These are phyloP conservation scores for Cynaeus angustus DNA, from an alignment of 2,888 invertebrate genomes.

Conservation along the genomic window DNA sequence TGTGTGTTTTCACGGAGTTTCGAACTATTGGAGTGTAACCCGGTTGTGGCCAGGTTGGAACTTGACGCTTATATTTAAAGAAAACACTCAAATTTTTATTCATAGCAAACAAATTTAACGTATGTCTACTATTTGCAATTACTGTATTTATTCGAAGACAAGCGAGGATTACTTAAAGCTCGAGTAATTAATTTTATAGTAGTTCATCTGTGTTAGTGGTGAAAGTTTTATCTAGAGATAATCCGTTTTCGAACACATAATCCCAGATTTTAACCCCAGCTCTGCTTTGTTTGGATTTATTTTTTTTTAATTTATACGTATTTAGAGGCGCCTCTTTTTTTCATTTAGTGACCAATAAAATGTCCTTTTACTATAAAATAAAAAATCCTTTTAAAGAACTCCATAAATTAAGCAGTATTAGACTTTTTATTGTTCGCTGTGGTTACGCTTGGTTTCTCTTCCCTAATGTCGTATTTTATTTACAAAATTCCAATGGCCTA, in stretches of 20 bases:
- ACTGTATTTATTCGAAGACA: background rate
- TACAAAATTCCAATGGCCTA: too few species aligned
- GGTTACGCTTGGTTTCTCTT: background rate
- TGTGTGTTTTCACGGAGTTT: constrained; percentile 6
- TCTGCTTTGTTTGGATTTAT: background rate
- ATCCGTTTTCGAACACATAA: constrained; percentile 7
- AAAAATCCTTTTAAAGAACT: background rate
- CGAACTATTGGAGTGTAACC: constrained; percentile 7
- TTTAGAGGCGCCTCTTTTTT: background rate
- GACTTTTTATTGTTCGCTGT: constrained; percentile 1
- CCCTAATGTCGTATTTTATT: background rate
- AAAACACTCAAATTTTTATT: background rate
- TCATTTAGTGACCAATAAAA: constrained; percentile 1
- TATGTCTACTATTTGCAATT: background rate
- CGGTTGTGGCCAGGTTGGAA: background rate
- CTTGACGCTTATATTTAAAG: background rate
- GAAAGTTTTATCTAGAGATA: constrained; percentile 8
- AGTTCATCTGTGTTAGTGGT: constrained; percentile 3
- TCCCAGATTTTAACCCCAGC: background rate
- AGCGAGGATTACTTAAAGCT: background rate
- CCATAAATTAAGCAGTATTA: constrained; percentile 2
- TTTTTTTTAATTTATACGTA: background rate
- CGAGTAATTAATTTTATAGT: constrained; percentile 6
- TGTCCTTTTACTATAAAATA: background rate
- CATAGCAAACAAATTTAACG: background rate